Evolutionary conservation across 2,888 invertebrate species (phyloP), one percentile per base, ranked within the genome.

Genomic region (Cylindroiulus punctatus): DNA sequence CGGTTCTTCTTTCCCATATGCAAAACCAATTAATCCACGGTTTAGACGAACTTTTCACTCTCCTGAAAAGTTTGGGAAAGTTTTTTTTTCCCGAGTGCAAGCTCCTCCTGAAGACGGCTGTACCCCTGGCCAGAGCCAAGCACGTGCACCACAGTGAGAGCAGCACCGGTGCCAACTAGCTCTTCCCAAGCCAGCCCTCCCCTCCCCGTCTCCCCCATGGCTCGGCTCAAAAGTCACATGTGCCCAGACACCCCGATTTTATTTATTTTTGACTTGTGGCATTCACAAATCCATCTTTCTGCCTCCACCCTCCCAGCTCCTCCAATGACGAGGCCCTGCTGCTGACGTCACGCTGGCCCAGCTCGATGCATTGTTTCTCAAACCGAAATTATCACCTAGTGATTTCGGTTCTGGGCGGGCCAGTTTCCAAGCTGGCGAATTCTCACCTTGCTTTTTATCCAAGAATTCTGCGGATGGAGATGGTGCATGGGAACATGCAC

Each of bases 1-100:
- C 86, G 86, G 26, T 52, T 83, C 82, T 86, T 86, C 86, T 83
- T 86, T 42, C 86, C 86, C 86, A 86, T 86, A 26, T 86, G 83
- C 83, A 83, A 76, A 76, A 76, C 76, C 14, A 76, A 17, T 4
- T 76, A 76, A 76, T 76, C 76, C 76, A 26, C 76, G 76, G 76
- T 30, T 76, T 32, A 76, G 76, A 76, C 30, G 30, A 76, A 76
- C 76, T 76, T 76, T 76, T 30, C 14, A 76, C 76, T 76, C 17
- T 30, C 26, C 76, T 30, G 30, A 76, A 76, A 76, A 76, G 76
- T 76, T 76, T 76, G 30, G 32, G 76, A 32, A 76, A 76, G 4
- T 76, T 76, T 76, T 76, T 30, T n/a, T 26, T n/a, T n/a, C n/a
- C 14, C 76, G 14, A 76, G 30, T 8, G 12, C 14, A 30, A 76